Conservation (phyloP, 2,888 invertebrate genomes). For the Tenthredo scrophulariae region DNA sequence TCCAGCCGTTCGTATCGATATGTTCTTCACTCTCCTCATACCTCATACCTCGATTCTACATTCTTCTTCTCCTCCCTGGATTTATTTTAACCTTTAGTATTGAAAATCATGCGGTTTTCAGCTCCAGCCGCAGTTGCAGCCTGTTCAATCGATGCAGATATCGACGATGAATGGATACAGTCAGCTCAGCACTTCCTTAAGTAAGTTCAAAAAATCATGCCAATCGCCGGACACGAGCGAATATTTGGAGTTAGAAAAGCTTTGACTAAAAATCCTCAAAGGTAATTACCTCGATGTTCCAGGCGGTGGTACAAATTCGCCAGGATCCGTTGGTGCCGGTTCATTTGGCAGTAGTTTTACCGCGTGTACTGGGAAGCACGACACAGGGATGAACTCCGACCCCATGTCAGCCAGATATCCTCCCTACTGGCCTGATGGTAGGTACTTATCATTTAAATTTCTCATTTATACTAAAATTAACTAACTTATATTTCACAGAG, state of each 20-base stretch:
- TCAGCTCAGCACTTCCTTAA: slow-evolving; percentile 75
- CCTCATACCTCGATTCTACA: slow-evolving; percentile 2
- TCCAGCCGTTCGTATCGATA: slow-evolving; percentile 41
- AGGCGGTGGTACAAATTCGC: slow-evolving; percentile 70
- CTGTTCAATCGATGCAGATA: slow-evolving; percentile 78
- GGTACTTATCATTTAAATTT: slow-evolving; percentile 54
- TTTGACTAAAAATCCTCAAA: slow-evolving; percentile 56
- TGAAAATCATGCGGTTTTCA: slow-evolving; percentile 55
- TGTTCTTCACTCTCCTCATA: slow-evolving; percentile 26
- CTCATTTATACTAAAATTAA: background rate
- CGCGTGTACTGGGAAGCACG: slow-evolving; percentile 71
- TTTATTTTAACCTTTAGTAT: background rate
- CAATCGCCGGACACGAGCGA: slow-evolving; percentile 72
- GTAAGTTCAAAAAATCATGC: slow-evolving; percentile 70
- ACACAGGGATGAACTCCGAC: slow-evolving; percentile 65
- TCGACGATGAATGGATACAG: slow-evolving; percentile 78
- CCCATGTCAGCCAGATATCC: slow-evolving; percentile 69
- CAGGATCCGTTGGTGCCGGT: slow-evolving; percentile 68
- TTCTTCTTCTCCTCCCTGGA: background rate
- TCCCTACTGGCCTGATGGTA: slow-evolving; percentile 73
- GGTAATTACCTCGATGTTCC: slow-evolving; percentile 76
- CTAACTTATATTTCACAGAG: background rate
- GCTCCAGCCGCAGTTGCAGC: slow-evolving; percentile 76
- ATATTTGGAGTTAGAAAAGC: background rate
- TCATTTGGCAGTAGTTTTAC: slow-evolving; percentile 72